These are phyloP conservation scores for Pygmarrhopalites habei DNA, from an alignment of 1,140 invertebrate species.

Conservation along the genomic window DNA sequence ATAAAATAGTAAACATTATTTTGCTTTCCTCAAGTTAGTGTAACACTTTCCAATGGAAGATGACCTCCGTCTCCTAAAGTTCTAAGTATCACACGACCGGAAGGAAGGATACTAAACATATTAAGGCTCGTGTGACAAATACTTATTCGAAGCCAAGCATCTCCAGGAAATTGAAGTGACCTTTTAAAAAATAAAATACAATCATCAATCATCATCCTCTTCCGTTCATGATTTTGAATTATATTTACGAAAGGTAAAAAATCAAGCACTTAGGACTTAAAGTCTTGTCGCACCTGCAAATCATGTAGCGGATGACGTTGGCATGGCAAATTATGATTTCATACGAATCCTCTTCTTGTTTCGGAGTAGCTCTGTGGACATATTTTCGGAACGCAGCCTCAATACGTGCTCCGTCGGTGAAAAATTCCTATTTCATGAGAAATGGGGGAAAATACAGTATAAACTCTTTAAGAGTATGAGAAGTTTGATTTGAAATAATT, in stretches of 20 bases:
- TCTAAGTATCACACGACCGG: conserved; percentile 73
- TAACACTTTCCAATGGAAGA: conserved; percentile 66
- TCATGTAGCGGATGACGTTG: conserved; percentile 96
- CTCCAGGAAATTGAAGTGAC: conserved; percentile 92
- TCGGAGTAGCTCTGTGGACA: conserved; percentile 76
- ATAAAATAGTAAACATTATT: not conserved
- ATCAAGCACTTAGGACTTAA: too few species aligned
- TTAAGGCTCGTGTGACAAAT: conserved; percentile 91
- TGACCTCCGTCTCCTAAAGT: conserved; percentile 81
- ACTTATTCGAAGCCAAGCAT: conserved; percentile 89
- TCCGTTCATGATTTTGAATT: too few species aligned
- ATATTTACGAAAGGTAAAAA: too few species aligned
- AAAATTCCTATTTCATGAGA: conserved; percentile 93
- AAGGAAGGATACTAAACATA: conserved; percentile 75
- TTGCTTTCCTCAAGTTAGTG: conserved; percentile 36
- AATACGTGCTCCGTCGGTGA: conserved; percentile 87
- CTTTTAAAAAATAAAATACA: conserved; percentile 51
- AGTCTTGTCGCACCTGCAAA: too few species aligned
- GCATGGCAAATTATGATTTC: conserved; percentile 95
- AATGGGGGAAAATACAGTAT: too few species aligned
- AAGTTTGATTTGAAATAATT: too few species aligned
- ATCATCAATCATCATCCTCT: too few species aligned
- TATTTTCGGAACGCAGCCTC: conserved; percentile 93
- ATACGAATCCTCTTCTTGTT: conserved; percentile 75
- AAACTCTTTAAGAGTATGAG: too few species aligned